Percentiles rank a stretch among this genome's conserved stretches.
Evolutionary conservation across 1,140 invertebrate species (phyloP).

Genomic region (Anadara kagoshimensis): DNA sequence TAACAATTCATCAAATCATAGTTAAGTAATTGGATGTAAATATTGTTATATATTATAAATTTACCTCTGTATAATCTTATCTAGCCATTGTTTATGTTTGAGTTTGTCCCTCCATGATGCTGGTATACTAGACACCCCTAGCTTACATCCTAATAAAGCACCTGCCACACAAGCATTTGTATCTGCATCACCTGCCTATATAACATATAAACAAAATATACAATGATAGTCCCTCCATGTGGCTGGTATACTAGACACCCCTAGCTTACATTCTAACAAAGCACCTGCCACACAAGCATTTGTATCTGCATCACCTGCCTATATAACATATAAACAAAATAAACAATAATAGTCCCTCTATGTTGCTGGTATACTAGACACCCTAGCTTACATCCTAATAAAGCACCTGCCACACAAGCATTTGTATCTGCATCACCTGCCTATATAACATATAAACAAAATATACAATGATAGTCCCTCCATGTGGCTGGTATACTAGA

Average conservation of each 20-base stretch:
- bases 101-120: conserved; percentile 50
- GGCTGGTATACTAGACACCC: conserved; percentile 48
- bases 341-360: no score
- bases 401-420: conserved; percentile 60
- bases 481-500: conserved; percentile 55
- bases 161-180: conserved; percentile 62
- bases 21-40: no score
- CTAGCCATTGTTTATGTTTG: conserved; percentile 53
- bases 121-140: conserved; percentile 49
- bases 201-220: no score
- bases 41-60: no score
- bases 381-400: conserved; percentile 59
- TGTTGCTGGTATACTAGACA: conserved; percentile 49
- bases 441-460: conserved; percentile 32
- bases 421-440: conserved; percentile 67
- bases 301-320: conserved; percentile 65
- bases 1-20: no score
- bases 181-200: conserved; percentile 64
- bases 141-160: conserved; percentile 57
- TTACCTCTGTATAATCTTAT: conserved; percentile 53
- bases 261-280: conserved; percentile 57
- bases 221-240: conserved; percentile 56
- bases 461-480: no score
- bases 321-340: not conserved
- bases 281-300: conserved; percentile 63